Percentiles rank a stretch among this genome's conserved stretches.
These are phyloP conservation scores for Tachina fera DNA, from an alignment of 2,888 invertebrate species.

Conservation along the genomic window DNA sequence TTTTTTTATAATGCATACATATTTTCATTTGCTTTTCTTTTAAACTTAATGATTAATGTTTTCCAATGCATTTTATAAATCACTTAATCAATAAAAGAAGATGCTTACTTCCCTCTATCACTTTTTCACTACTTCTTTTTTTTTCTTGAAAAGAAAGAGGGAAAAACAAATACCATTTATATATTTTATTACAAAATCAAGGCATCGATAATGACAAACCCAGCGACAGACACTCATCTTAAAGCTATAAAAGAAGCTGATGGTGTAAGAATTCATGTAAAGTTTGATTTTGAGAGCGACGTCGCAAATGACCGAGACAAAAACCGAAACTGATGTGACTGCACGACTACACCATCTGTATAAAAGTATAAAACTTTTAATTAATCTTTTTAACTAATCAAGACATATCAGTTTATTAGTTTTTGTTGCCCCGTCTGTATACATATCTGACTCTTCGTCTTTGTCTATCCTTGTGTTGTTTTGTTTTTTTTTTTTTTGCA, in stretches of 20 bases:
- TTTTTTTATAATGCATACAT: neutral
- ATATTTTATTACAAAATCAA: slow-evolving; percentile 50
- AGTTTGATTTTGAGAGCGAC: neutral
- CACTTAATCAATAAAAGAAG: slow-evolving; percentile 66
- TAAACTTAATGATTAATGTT: slow-evolving; percentile 57
- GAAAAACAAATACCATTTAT: slow-evolving; percentile 55
- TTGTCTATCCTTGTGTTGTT: slow-evolving; percentile 1
- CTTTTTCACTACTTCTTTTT: neutral
- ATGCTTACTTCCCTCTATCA: slow-evolving; percentile 35
- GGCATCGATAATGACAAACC: slow-evolving; percentile 32
- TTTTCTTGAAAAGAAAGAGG: neutral
- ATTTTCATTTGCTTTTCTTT: slow-evolving; percentile 12
- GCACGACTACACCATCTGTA: slow-evolving; percentile 45
- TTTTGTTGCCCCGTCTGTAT: slow-evolving; percentile 28
- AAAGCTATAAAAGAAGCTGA: neutral
- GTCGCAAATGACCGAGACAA: slow-evolving; percentile 27
- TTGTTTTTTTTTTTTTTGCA: neutral
- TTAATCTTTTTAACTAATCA: slow-evolving; percentile 64
- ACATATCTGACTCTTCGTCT: neutral
- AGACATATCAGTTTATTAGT: slow-evolving; percentile 65
- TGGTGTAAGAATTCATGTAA: neutral
- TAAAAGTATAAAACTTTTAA: slow-evolving; percentile 63
- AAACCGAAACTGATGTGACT: slow-evolving; percentile 2
- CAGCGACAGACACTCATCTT: neutral
- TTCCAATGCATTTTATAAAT: slow-evolving; percentile 65